Conservation (phyloP, 2,888 invertebrate species). For the Willowsia nigromaculata region DNA sequence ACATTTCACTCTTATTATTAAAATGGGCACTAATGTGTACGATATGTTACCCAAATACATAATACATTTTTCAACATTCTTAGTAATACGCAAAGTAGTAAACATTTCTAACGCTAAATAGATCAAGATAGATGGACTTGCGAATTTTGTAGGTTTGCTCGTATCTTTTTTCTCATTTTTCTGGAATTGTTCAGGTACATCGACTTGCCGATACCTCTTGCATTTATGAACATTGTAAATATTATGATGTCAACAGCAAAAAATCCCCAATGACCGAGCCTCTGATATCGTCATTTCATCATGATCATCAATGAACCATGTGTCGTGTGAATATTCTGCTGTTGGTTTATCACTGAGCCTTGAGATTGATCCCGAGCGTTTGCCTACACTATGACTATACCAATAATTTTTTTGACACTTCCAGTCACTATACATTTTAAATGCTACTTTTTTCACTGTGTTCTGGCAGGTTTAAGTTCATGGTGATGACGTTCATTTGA, state of each 20-base stretch:
- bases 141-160: neutral
- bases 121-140: neutral
- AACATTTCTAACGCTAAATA: no score
- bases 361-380: neutral
- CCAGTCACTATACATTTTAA: no score
- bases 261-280: neutral
- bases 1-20: no score
- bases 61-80: no score
- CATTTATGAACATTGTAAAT: neutral
- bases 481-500: neutral
- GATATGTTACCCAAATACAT: no score
- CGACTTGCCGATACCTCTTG: neutral
- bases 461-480: neutral
- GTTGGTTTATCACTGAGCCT: neutral
- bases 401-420: no score
- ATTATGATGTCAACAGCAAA: slow-evolving; percentile 8
- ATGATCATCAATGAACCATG: neutral
- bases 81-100: no score
- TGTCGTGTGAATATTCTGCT: neutral
- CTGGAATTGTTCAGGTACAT: neutral
- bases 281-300: neutral
- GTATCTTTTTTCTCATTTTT: neutral
- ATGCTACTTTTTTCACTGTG: no score
- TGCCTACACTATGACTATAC: no score
- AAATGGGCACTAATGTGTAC: no score